Percentiles rank a stretch among this genome's conserved stretches.
Evolutionary conservation across 2,888 invertebrate species (phyloP).

Genomic region (Lapara coniferarum): DNA sequence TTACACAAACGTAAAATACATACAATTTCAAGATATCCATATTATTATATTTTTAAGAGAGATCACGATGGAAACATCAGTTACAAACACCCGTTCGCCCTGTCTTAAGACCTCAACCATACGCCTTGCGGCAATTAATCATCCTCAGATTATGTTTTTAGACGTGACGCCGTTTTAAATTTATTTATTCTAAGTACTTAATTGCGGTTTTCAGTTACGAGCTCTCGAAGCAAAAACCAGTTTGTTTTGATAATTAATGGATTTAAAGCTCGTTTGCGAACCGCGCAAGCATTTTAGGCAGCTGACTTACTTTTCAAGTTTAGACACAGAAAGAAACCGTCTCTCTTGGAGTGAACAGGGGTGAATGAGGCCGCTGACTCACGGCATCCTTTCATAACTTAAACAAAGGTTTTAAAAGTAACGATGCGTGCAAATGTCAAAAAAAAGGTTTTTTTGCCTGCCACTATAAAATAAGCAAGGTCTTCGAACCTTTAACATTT

Average conservation of each 20-base stretch:
- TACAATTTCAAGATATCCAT: neutral
- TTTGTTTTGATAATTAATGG: conserved; percentile 55
- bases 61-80: neutral
- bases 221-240: conserved; percentile 44
- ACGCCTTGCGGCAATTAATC: conserved; percentile 51
- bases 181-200: conserved; percentile 54
- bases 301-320: conserved; percentile 37
- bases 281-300: conserved; percentile 37
- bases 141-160: conserved; percentile 56
- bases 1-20: neutral
- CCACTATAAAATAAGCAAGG: too few species aligned
- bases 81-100: conserved; percentile 20
- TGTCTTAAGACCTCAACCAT: conserved; percentile 40
- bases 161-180: conserved; percentile 52
- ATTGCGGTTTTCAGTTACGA: conserved; percentile 56
- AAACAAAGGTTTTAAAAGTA: too few species aligned
- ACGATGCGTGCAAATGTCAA: neutral
- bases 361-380: conserved; percentile 1
- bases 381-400: neutral
- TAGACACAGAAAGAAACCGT: conserved; percentile 4
- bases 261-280: conserved; percentile 41
- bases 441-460: too few species aligned
- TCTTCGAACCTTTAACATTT: too few species aligned
- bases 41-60: neutral
- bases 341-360: neutral